Percentiles rank a stretch among this genome's conserved stretches.
These are phyloP conservation scores for Nesogale talazaci DNA, from an alignment of 2,113 vertebrate species.

Conservation along the genomic window DNA sequence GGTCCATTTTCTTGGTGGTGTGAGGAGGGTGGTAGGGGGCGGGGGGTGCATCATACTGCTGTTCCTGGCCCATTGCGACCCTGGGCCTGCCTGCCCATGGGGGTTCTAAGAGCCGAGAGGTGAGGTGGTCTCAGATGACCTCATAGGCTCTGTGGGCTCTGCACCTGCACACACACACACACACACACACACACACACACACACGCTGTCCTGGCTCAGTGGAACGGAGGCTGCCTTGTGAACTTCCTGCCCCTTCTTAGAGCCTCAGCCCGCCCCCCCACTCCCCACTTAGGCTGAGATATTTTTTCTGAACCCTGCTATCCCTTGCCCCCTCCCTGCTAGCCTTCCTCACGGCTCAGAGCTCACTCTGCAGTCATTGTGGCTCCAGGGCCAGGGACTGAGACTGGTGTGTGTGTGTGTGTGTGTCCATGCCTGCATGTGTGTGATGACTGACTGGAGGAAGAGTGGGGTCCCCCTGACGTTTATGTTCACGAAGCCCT, in stretches of 20 bases:
- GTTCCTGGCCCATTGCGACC: too few relatives aligned
- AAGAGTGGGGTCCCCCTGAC: neutral
- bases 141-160: accelerated
- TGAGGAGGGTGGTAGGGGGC: neutral
- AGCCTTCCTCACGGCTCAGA: accelerated
- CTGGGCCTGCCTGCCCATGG: neutral
- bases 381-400: accelerated
- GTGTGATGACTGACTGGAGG: neutral
- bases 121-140: neutral
- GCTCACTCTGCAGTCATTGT: accelerated
- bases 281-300: neutral
- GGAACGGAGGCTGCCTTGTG: neutral
- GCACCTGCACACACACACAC: accelerated
- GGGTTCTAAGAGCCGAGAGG: neutral
- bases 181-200: neutral
- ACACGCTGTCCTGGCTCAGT: neutral
- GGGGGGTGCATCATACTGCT: neutral
- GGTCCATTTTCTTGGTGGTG: too few relatives aligned
- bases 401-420: neutral
- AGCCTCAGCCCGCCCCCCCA: neutral
- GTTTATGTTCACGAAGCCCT: neutral
- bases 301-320: too few relatives aligned
- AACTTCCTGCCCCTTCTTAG: neutral
- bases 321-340: accelerated
- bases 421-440: neutral